These are phyloP conservation scores for Paramacrobiotus metropolitanus DNA, from an alignment of 1,140 invertebrate species.

Conservation along the genomic window DNA sequence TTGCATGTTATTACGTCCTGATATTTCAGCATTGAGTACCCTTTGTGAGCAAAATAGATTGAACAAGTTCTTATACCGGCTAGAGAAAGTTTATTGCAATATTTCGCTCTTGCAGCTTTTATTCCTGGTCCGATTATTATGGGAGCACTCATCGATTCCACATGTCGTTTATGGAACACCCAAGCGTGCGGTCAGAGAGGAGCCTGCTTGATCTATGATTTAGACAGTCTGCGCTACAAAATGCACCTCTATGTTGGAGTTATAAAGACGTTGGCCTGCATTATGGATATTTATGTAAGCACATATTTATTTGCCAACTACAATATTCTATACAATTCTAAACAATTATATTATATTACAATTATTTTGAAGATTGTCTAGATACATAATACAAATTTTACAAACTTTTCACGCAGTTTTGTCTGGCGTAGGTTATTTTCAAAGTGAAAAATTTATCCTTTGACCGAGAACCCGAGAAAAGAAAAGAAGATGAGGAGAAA, in stretches of 20 bases:
- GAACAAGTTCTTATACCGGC: not conserved
- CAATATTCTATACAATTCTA: too few species aligned
- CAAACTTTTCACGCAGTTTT: too few species aligned
- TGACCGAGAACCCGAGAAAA: too few species aligned
- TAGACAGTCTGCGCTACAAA: not conserved
- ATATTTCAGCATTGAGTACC: too few species aligned
- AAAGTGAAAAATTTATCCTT: too few species aligned
- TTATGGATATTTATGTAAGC: not conserved
- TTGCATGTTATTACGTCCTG: not conserved
- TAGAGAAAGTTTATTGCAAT: not conserved
- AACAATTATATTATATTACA: too few species aligned
- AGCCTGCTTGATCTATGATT: not conserved
- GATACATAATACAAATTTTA: too few species aligned
- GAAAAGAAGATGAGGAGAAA: too few species aligned
- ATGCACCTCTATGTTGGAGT: not conserved
- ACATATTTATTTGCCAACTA: too few species aligned
- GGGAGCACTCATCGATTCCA: not conserved
- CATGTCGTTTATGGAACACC: constrained; percentile 1
- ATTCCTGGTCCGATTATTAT: constrained; percentile 1
- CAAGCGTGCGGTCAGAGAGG: not conserved
- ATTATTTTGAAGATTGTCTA: too few species aligned
- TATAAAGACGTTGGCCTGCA: not conserved
- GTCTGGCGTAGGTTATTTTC: too few species aligned
- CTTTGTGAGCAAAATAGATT: too few species aligned
- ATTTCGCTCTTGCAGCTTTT: not conserved